phyloP scores from a whole-genome alignment of 2,113 vertebrate species.

The Oryzias curvinotus region DNA sequence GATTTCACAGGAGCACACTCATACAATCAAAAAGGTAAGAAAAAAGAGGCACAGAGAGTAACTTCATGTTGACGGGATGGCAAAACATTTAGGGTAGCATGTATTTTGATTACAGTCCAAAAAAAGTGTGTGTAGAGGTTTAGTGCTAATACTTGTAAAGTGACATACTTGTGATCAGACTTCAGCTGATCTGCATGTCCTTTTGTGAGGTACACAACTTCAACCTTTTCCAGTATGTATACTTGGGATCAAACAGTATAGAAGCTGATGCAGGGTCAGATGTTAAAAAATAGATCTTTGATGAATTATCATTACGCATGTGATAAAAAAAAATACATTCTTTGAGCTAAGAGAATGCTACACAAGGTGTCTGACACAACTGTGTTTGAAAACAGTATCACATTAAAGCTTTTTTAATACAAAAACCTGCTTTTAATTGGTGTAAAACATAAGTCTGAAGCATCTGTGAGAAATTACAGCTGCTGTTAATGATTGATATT shows the following conservation, averaged over 20 bases:
- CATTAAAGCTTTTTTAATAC: slow-evolving; percentile 23
- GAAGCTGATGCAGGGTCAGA: background rate
- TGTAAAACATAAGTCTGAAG: slow-evolving; percentile 2
- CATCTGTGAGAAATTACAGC: background rate
- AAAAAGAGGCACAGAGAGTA: background rate
- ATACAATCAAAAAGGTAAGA: slow-evolving; percentile 19
- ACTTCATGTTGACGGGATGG: slow-evolving; percentile 12
- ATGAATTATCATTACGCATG: slow-evolving; percentile 21
- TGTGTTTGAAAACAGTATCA: slow-evolving; percentile 15
- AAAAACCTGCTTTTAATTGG: slow-evolving; percentile 5
- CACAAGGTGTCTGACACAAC: slow-evolving; percentile 25
- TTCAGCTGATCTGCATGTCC: slow-evolving; percentile 9
- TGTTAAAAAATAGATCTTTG: slow-evolving; percentile 5
- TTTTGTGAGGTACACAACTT: slow-evolving; percentile 7
- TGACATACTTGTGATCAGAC: slow-evolving; percentile 15
- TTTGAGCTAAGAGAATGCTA: slow-evolving; percentile 27
- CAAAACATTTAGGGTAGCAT: background rate
- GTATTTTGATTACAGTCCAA: slow-evolving; percentile 15
- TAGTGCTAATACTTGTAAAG: background rate
- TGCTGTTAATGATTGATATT: background rate
- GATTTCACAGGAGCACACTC: slow-evolving; percentile 28
- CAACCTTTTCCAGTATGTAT: background rate
- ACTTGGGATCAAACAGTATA: slow-evolving; percentile 5
- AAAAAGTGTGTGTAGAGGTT: slow-evolving; percentile 9
- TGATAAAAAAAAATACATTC: slow-evolving; percentile 11